Conservation (phyloP, 2,888 invertebrate genomes). For the Gymnocheta viridis region DNA sequence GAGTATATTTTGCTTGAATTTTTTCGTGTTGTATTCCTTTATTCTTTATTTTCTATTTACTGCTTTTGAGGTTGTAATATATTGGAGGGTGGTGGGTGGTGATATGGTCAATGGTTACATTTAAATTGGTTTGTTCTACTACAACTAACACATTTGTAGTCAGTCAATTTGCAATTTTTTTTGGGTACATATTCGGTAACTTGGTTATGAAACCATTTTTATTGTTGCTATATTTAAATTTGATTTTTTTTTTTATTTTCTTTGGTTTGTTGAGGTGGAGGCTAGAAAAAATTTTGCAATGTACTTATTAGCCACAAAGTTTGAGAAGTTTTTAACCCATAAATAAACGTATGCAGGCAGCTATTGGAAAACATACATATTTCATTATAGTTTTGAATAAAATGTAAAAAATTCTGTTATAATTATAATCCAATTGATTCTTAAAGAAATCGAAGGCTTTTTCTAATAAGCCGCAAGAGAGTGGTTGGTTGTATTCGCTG, state of each 20-base stretch:
- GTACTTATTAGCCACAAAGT: constrained; percentile 7
- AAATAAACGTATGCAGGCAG: neutral
- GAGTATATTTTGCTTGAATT: neutral
- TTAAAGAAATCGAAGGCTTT: neutral
- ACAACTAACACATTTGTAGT: constrained; percentile 2
- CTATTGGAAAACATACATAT: neutral
- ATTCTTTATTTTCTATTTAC: constrained; percentile 8
- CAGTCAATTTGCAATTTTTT: constrained; percentile 45
- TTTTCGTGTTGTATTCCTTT: neutral
- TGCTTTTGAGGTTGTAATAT: neutral
- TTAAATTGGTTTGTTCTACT: constrained; percentile 49
- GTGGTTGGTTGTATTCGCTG: no score
- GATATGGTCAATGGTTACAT: constrained; percentile 28
- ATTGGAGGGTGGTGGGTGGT: neutral
- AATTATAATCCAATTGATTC: no score
- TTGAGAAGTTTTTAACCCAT: constrained; percentile 11
- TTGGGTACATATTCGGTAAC: constrained; percentile 8
- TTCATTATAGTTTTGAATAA: neutral
- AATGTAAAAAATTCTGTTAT: no score
- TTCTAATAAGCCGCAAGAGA: no score
- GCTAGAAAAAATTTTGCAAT: neutral
- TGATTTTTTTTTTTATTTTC: neutral
- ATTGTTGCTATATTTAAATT: neutral
- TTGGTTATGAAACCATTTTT: constrained; percentile 52
- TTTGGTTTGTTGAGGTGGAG: no score